These are phyloP conservation scores for Dicrurus megarhynchus DNA, from an alignment of 2,113 vertebrate species.

Conservation along the genomic window DNA sequence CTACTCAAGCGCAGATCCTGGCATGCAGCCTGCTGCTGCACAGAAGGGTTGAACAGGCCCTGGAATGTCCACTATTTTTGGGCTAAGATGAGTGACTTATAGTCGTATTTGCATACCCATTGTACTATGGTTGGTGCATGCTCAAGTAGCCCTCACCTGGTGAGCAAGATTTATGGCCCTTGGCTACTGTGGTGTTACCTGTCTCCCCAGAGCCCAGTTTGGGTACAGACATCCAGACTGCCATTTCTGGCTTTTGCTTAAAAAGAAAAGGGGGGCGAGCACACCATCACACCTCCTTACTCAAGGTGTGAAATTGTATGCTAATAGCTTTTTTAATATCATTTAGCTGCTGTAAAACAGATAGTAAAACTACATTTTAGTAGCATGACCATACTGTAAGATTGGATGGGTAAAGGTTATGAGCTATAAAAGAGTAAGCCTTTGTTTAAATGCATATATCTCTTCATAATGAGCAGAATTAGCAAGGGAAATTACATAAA, in stretches of 20 bases:
- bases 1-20: neutral
- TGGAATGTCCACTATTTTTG: neutral
- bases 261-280: neutral
- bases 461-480: constrained; percentile 50
- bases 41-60: neutral
- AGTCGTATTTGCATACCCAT: neutral
- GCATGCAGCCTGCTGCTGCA: neutral
- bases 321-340: constrained; percentile 15
- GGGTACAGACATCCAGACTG: neutral
- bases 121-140: neutral
- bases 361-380: constrained; percentile 17
- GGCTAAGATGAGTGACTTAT: neutral
- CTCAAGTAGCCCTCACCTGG: neutral
- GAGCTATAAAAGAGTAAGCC: constrained; percentile 32
- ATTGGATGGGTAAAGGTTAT: constrained; percentile 50
- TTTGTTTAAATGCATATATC: constrained; percentile 56
- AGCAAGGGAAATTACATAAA: constrained; percentile 53
- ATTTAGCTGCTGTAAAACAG: constrained; percentile 34
- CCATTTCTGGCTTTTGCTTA: neutral
- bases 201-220: neutral
- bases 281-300: neutral
- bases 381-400: constrained; percentile 15
- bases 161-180: neutral
- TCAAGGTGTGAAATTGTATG: constrained; percentile 9
- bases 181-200: neutral